Base-by-base conservation (phyloP, 2,888 invertebrate species). In the Agonum fuliginosum region DNA sequence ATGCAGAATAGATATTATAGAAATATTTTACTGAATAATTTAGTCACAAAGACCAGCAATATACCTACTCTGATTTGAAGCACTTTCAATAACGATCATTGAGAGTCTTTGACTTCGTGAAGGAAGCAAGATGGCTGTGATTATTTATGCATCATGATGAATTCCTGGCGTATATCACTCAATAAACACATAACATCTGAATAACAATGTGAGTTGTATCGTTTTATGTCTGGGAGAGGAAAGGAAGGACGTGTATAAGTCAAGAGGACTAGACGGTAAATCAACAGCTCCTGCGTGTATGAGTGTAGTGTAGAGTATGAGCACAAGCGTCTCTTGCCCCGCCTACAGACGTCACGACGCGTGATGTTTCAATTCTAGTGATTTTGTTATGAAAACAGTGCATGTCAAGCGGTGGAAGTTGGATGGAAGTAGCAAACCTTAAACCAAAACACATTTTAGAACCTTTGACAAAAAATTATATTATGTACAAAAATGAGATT, bases 181-280 rank as follows among this genome's bases (percentile, higher is more conserved):
- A 75, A 75, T 75, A 46, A 46, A 65, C 19, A 46, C 65, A 65
- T 65, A 65, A 41, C 74, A 65, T 65, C 65, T 46, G 65, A 46
- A 65, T 74, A 65, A 65, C 73, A 73, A 73, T 58, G 27, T 72
- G 8, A 37, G n/a, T n/a, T 27, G 34, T 62, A 65, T 65, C 46
- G 19, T 75, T 46, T 75, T 73, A 62, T 58, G 43, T 46, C 5
- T 10, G 17, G 58, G 27, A 14, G 27, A 24, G 58, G 37, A 0
- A 10, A 8, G n/a, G 37, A 12, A 48, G 48, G 48, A 58, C 24
- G 58, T 1, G 24, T n/a, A 6, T 58, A 20, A 27, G 37, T 4
- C 27, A 37, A 41, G 43, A 65, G 8, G 74, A 73, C 73, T 43
- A 73, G 73, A 65, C 65, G 65, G 74, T 75, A 75, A 75, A 75